These are phyloP conservation scores for Rhinoptilus africanus DNA, from an alignment of 2,113 vertebrate genomes.

Conservation along the genomic window DNA sequence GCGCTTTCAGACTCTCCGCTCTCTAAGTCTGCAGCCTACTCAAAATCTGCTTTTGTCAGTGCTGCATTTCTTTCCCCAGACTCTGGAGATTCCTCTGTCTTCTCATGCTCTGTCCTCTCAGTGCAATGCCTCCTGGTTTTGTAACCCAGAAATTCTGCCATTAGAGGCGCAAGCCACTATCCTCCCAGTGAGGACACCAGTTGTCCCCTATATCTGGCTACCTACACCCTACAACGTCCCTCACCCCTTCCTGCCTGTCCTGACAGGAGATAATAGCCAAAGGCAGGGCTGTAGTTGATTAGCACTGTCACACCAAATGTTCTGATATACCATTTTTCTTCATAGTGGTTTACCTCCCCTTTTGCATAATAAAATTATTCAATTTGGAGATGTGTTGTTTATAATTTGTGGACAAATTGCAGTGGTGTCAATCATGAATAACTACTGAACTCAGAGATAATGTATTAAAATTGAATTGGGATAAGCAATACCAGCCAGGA, in stretches of 20 bases:
- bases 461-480: conserved; percentile 31
- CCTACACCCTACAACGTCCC: background rate
- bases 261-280: background rate
- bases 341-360: background rate
- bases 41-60: background rate
- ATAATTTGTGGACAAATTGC: conserved; percentile 52
- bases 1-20: background rate
- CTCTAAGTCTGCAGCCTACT: background rate
- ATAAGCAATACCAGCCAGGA: conserved; percentile 9
- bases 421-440: background rate
- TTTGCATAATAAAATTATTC: conserved; percentile 43
- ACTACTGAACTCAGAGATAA: conserved; percentile 19
- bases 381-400: conserved; percentile 20
- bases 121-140: background rate
- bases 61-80: background rate
- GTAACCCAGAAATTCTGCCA: background rate
- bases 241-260: background rate
- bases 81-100: accelerated
- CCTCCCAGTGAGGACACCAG: background rate
- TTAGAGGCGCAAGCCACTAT: background rate
- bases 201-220: background rate
- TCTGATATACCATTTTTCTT: background rate
- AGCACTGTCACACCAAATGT: background rate
- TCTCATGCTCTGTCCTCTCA: background rate
- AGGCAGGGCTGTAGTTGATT: background rate